A percentile compares a stretch with the other conserved stretches of the same genome.
phyloP scores from a whole-genome alignment of 2,797 vertebrate species.

The Rousettus madagascariensis region DNA sequence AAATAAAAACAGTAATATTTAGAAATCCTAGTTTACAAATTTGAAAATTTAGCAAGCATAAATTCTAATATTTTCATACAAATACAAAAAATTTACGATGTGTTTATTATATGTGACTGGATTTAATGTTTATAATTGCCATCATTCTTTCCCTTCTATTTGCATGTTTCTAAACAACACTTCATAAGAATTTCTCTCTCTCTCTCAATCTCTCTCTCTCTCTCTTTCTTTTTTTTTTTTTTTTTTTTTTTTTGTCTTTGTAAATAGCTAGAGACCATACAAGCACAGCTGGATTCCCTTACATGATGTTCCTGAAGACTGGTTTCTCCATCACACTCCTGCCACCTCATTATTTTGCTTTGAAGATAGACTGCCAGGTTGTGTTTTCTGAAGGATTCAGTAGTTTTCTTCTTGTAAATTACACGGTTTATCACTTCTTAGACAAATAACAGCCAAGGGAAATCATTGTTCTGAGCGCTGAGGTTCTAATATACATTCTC shows the following conservation, averaged over 20 bases:
- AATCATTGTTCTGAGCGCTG: slow-evolving; percentile 60
- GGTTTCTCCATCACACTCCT: slow-evolving; percentile 77
- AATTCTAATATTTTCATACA: slow-evolving; percentile 76
- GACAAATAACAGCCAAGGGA: slow-evolving; percentile 72
- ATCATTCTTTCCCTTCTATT: slow-evolving; percentile 52
- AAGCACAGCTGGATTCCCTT: slow-evolving; percentile 92
- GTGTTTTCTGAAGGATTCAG: slow-evolving; percentile 81
- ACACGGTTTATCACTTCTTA: slow-evolving; percentile 79
- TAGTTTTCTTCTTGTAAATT: slow-evolving; percentile 82
- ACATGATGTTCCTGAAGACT: slow-evolving; percentile 85
- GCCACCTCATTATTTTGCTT: slow-evolving; percentile 81
- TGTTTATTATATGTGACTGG: slow-evolving; percentile 74
- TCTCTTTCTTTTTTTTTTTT: slow-evolving; percentile 46
- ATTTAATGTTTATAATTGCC: slow-evolving; percentile 72
- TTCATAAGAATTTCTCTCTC: slow-evolving; percentile 65
- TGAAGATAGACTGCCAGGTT: slow-evolving; percentile 83
- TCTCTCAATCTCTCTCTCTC: slow-evolving; percentile 54
- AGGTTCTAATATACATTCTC: slow-evolving; percentile 70
- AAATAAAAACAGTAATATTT: slow-evolving; percentile 74
- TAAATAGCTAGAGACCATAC: slow-evolving; percentile 90
- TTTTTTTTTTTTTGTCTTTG: slow-evolving; percentile 66
- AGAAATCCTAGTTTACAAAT: slow-evolving; percentile 76
- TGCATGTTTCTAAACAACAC: slow-evolving; percentile 80
- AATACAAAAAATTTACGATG: slow-evolving; percentile 76
- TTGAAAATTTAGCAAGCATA: slow-evolving; percentile 76